phyloP scores from a whole-genome alignment of 2,113 vertebrate genomes.

The Cettia cetti region DNA sequence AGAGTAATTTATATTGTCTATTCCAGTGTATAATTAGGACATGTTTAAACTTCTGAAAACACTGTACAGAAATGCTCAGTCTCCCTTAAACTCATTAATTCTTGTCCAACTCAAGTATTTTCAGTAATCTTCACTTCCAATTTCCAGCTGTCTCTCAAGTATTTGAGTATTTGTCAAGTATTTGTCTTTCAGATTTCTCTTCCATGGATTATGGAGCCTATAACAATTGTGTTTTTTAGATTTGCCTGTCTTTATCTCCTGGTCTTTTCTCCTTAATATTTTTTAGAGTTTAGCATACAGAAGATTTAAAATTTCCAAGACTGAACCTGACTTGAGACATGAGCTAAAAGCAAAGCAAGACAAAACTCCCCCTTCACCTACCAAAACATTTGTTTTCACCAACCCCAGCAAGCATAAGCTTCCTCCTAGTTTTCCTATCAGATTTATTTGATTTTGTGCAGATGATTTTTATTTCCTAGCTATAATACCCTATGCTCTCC shows the following conservation, averaged over 20 bases:
- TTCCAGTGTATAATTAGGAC: not conserved
- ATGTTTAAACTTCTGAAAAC: not conserved
- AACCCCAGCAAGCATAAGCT: not conserved
- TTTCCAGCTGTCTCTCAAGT: not conserved
- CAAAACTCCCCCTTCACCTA: not conserved
- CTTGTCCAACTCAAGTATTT: not conserved
- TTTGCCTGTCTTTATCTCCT: not conserved
- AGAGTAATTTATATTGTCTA: not conserved
- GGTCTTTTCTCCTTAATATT: not conserved
- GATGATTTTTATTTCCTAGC: not conserved
- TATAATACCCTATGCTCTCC: not conserved
- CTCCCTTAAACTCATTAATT: not conserved
- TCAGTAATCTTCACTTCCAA: not conserved
- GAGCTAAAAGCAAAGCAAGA: not conserved
- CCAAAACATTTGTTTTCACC: not conserved
- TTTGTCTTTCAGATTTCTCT: not conserved
- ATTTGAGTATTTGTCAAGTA: not conserved
- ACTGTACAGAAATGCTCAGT: not conserved
- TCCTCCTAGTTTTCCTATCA: not conserved
- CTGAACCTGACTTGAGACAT: not conserved
- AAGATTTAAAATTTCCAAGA: not conserved
- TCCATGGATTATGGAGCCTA: not conserved
- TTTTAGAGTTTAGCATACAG: not conserved
- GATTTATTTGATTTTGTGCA: not conserved
- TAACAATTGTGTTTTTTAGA: not conserved